Conservation (phyloP, 2,113 vertebrate species). For the Microcebus ravelobensis region DNA sequence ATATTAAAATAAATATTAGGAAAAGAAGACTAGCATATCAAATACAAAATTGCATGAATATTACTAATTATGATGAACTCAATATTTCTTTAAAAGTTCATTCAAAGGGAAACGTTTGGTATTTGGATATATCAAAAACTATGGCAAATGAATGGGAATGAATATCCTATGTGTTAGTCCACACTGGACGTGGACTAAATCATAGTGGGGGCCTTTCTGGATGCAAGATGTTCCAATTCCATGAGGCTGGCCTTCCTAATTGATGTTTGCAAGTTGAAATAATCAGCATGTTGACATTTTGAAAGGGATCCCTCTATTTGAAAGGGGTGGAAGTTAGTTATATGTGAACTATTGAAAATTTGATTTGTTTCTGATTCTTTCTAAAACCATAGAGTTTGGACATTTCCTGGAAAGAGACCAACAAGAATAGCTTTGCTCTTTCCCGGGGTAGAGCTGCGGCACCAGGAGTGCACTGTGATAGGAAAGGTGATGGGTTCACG, state of each 20-base stretch:
- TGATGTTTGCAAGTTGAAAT: not conserved
- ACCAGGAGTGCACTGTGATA: accelerated
- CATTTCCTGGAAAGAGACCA: not conserved
- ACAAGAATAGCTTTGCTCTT: not conserved
- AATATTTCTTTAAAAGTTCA: not conserved
- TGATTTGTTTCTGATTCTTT: not conserved
- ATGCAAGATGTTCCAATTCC: not conserved
- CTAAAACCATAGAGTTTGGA: not conserved
- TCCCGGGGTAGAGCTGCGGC: not conserved
- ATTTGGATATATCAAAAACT: not conserved
- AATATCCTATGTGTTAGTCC: not conserved
- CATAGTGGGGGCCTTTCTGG: not conserved
- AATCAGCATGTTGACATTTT: not conserved
- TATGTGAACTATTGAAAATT: not conserved
- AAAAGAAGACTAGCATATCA: not conserved
- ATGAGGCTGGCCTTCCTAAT: not conserved
- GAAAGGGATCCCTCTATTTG: not conserved
- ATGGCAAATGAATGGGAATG: not conserved
- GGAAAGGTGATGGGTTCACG: not conserved
- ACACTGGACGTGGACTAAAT: too few relatives aligned
- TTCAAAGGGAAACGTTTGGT: not conserved
- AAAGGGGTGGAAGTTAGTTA: not conserved
- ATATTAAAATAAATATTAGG: not conserved
- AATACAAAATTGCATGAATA: not conserved
- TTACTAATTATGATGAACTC: not conserved